Conservation (phyloP, 1,140 invertebrate genomes). For the Acarapis woodi region DNA sequence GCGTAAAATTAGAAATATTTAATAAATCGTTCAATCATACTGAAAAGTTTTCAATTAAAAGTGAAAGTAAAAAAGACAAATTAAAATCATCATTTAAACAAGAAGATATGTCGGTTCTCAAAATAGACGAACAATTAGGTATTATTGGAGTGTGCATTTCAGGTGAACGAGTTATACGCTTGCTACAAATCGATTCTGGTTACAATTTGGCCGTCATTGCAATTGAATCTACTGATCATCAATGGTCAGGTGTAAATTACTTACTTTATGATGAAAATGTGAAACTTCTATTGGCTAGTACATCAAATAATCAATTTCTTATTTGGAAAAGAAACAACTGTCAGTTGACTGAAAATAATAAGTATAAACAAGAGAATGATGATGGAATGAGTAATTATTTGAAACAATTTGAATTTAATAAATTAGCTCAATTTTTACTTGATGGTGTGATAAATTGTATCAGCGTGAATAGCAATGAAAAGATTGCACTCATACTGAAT, state of each 20-base stretch:
- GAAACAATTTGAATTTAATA: constrained; percentile 16
- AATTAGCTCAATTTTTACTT: constrained; percentile 1
- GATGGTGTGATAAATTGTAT: constrained; percentile 14
- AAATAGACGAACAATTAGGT: constrained; percentile 4
- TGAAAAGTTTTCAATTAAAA: too few species aligned
- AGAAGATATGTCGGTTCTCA: too few species aligned
- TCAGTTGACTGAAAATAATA: constrained; percentile 11
- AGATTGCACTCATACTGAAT: constrained; percentile 48
- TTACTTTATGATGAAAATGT: constrained; percentile 17
- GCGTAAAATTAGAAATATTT: too few species aligned
- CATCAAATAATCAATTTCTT: constrained; percentile 60
- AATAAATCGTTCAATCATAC: too few species aligned
- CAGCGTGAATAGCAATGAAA: constrained; percentile 18
- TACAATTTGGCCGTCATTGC: constrained; percentile 42
- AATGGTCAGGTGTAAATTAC: constrained; percentile 7
- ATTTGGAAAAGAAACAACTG: constrained; percentile 39
- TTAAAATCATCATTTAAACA: too few species aligned
- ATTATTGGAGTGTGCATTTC: constrained; percentile 9
- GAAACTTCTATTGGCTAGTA: constrained; percentile 61
- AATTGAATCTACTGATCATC: constrained; percentile 4
- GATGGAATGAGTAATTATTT: too few species aligned
- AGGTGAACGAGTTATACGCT: constrained; percentile 30
- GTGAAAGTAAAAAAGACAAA: too few species aligned
- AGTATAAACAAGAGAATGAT: constrained; percentile 13
- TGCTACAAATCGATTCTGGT: constrained; percentile 75